Percentiles rank a stretch among this genome's conserved stretches.
Evolutionary conservation across 2,888 invertebrate genomes (phyloP).

Genomic region (Agapetus fuscipes): DNA sequence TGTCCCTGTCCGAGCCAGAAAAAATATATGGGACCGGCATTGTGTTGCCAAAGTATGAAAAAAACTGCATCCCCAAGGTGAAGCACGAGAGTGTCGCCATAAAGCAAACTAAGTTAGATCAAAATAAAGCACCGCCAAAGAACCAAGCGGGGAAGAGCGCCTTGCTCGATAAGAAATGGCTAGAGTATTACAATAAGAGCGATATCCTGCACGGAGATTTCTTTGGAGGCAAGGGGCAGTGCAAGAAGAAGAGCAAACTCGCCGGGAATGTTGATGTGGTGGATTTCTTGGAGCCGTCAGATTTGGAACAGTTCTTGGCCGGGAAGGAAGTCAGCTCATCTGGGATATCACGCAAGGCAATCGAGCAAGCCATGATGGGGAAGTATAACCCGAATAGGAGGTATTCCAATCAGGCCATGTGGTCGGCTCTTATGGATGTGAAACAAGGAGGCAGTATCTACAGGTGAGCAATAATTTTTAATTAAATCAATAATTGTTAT

Average conservation of each 20-base stretch:
- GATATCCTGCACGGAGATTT: not conserved
- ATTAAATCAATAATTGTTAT: not conserved
- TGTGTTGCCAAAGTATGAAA: no score
- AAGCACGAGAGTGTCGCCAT: no score
- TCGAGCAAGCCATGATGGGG: slow-evolving; percentile 45
- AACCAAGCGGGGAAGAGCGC: not conserved
- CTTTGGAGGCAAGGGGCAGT: not conserved
- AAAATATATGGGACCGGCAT: no score
- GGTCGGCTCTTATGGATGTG: slow-evolving; percentile 50
- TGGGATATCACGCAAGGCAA: slow-evolving; percentile 39
- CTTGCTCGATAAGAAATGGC: slow-evolving; percentile 4
- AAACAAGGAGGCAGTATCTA: slow-evolving; percentile 52
- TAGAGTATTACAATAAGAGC: slow-evolving; percentile 6
- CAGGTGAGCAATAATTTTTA: slow-evolving; percentile 30
- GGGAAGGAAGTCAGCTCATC: slow-evolving; percentile 44
- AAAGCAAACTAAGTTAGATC: no score
- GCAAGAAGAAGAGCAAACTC: slow-evolving; percentile 27
- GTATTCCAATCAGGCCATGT: slow-evolving; percentile 46
- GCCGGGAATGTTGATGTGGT: slow-evolving; percentile 34
- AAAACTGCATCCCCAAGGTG: not conserved
- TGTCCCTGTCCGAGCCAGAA: slow-evolving; percentile 29
- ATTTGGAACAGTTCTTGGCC: slow-evolving; percentile 42
- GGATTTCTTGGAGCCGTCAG: slow-evolving; percentile 39
- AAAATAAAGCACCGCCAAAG: no score
- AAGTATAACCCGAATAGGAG: slow-evolving; percentile 43